Base-by-base conservation (phyloP, 2,113 vertebrate genomes). In the Eolophus roseicapilla region DNA sequence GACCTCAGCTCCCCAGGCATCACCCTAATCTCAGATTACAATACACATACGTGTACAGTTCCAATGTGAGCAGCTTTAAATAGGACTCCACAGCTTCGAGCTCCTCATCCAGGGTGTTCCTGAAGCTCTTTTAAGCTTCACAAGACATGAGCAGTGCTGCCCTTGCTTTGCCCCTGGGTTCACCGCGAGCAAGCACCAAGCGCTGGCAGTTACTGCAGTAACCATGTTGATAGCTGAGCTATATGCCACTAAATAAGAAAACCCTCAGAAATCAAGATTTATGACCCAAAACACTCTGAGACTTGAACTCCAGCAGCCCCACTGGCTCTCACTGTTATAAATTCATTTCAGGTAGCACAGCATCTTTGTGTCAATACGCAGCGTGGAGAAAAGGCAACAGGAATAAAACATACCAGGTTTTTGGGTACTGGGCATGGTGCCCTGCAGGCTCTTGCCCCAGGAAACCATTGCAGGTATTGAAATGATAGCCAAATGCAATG, bases 11-110 rank as follows among this genome's bases (percentile, higher is more conserved):
- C 41, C 65, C 33, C 52, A 31, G 68, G 73, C 75, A 77, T 50
- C 69, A 46, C 60, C 57, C 44, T 9, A 13, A n/a, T 2, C 74
- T 90, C 73, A 11, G 37, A 15, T 43, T 29, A 67, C 63, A 60
- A 16, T 24, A 37, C 2, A 76, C 24, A 4, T 2, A 2, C 0
- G 0, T 6, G 27, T 12, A n/a, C 2, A 11, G 31, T 7, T 64
- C 23, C 62, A 23, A 13, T 4, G 17, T 0, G 25, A 35, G 62
- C 52, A 65, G 82, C 53, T 27, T 73, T 33, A 35, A 39, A 7
- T 1, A 15, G 37, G 65, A 37, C 55, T 50, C 24, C 35, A 13
- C 10, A 52, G 77, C 50, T n/a, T 16, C 1, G 2, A 77, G 68
- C 13, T 87, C 52, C 71, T 18, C 47, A 52, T 1, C 27, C 55